Conservation (phyloP, 1,140 invertebrate genomes). For the Anastrepha obliqua region DNA sequence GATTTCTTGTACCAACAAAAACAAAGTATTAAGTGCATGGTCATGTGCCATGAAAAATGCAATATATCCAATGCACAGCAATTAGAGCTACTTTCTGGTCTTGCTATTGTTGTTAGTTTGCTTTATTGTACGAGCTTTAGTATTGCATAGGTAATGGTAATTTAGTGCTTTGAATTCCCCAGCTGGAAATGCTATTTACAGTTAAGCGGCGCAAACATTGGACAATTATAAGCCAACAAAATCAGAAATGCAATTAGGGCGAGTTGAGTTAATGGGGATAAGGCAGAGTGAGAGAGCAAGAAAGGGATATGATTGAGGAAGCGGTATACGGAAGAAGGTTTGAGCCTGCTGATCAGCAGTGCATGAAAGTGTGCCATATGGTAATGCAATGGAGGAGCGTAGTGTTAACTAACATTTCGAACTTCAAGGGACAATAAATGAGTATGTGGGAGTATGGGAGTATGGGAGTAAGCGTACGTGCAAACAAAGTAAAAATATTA, state of each 20-base stretch:
- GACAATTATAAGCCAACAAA: constrained; percentile 48
- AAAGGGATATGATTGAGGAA: background rate
- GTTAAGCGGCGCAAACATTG: constrained; percentile 14
- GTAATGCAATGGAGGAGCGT: no score
- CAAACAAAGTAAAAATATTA: no score
- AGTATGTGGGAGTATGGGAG: no score
- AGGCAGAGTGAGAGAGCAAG: background rate
- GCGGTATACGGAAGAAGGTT: no score
- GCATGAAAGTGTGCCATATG: no score
- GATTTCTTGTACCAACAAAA: background rate
- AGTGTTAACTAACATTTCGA: no score
- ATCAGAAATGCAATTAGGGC: constrained; percentile 29
- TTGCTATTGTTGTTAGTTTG: background rate
- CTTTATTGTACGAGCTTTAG: background rate
- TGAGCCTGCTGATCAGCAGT: no score
- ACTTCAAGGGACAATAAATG: no score
- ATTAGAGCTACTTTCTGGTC: background rate
- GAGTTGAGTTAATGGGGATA: background rate
- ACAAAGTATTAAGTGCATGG: constrained; percentile 8
- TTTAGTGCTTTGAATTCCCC: constrained; percentile 41
- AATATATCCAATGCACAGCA: constrained; percentile 33
- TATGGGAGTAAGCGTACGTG: no score
- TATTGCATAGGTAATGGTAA: constrained; percentile 37
- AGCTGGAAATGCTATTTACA: constrained; percentile 36
- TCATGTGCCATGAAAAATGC: constrained; percentile 23